These are phyloP conservation scores for Montipora capitata DNA, from an alignment of 92 coral and sea anemone genomes.

Conservation along the genomic window DNA sequence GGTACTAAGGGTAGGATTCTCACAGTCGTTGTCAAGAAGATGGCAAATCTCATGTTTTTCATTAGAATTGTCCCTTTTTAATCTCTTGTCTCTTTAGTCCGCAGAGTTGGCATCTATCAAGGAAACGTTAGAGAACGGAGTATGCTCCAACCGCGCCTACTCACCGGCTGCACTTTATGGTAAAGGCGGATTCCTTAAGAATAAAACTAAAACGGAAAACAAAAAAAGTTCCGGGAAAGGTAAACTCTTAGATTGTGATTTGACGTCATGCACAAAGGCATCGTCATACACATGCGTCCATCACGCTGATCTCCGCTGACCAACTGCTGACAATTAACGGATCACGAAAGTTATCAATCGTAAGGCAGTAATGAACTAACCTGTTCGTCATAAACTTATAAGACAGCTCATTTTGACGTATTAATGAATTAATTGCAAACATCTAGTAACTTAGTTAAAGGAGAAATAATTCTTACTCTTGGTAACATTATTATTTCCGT, in stretches of 20 bases:
- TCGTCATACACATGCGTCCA: slow-evolving; percentile 19
- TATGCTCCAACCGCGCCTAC: slow-evolving; percentile 51
- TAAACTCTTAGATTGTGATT: neutral
- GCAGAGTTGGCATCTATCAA: slow-evolving; percentile 27
- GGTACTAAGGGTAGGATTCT: too few relatives aligned
- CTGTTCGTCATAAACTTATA: neutral
- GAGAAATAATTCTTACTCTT: neutral
- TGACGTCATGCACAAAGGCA: slow-evolving; percentile 9
- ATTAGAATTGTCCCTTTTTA: neutral
- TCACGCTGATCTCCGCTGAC: slow-evolving; percentile 18
- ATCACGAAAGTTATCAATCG: neutral
- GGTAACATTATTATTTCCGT: neutral
- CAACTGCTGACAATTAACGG: neutral
- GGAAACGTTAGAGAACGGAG: slow-evolving; percentile 44
- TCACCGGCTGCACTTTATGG: slow-evolving; percentile 27
- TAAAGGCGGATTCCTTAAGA: slow-evolving; percentile 32
- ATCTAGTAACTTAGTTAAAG: neutral
- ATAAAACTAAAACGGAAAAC: slow-evolving; percentile 40
- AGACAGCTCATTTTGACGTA: neutral
- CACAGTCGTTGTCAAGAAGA: too few relatives aligned
- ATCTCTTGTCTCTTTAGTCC: neutral
- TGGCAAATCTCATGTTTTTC: too few relatives aligned
- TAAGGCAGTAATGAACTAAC: neutral
- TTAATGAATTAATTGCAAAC: neutral
- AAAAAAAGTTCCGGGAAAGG: slow-evolving; percentile 28